Evolutionary conservation across 2,113 vertebrate genomes (phyloP), one percentile per base, ranked within the genome.

Genomic region (Garra rufa): DNA sequence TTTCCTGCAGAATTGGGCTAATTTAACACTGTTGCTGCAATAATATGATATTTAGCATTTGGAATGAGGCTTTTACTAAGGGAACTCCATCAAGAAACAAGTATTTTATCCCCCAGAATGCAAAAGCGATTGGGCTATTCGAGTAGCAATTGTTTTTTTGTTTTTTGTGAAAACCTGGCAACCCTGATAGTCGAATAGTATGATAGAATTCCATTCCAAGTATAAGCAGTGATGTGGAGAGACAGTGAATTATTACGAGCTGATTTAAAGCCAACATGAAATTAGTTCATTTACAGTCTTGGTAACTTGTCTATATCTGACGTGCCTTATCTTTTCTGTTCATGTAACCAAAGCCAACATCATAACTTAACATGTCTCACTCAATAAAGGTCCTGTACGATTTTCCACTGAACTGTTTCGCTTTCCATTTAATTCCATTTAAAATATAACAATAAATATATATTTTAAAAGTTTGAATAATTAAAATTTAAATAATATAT

Each of bases 161-260:
- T 19, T n/a, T n/a, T n/a, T n/a, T 19, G 15, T 8, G 1, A 28
- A 63, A 63, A 34, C 34, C 34, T 34, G 34, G 34, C 34, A 34
- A 34, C 34, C 34, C 34, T 34, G 34, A 34, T 34, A 34, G 34
- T 70, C 2, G 38, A 71, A 15, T 71, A 43, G 41, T 10, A 6
- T 11, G 24, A 9, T n/a, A 3, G 15, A 6, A 8, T 3, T 9
- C 17, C 21, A n/a, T 14, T 38, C 48, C 10, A 14, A 38, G 55
- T 28, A 57, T n/a, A 57, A 76, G 28, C 28, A 52, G 43, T 74
- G 21, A 26, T 21, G 3, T n/a, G 0, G 14, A 74, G 34, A 24
- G 19, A 59, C 34, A 77, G 73, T 30, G 52, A 78, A 78, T 43
- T 55, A 78, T 78, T 19, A 6, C 61, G 9, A 78, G 11, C 14